Conservation (phyloP, 2,113 vertebrate species). For the Poecile atricapillus region DNA sequence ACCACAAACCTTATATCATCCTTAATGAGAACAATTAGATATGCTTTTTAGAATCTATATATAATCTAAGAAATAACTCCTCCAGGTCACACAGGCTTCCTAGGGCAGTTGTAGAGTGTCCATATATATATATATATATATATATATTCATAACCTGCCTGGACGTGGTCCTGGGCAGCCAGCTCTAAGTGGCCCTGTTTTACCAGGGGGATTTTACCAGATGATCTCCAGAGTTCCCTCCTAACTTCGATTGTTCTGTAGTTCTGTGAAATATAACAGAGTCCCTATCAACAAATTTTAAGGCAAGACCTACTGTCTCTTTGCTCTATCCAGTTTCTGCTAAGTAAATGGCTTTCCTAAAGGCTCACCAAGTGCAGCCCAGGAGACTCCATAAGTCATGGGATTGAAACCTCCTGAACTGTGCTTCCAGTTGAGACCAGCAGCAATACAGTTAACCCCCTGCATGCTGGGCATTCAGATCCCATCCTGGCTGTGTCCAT, state of each 20-base stretch:
- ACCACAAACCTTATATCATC: neutral
- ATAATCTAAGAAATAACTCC: neutral
- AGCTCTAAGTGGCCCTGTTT: neutral
- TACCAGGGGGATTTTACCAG: fast-evolving
- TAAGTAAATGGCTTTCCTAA: neutral
- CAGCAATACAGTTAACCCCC: neutral
- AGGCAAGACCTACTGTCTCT: neutral
- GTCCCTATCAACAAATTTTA: neutral
- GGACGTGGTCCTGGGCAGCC: neutral
- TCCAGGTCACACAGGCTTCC: neutral
- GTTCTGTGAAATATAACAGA: neutral
- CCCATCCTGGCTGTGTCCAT: neutral
- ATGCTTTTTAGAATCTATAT: neutral
- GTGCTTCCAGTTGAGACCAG: neutral
- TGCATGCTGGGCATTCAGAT: fast-evolving
- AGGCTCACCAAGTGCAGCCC: neutral
- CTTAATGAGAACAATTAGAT: neutral
- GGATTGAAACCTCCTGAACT: neutral
- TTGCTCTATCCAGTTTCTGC: neutral
- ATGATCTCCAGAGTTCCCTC: neutral
- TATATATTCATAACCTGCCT: neutral
- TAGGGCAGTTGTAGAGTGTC: neutral
- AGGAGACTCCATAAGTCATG: neutral
- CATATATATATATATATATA: no score
- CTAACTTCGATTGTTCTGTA: neutral